Evolutionary conservation across 1,140 invertebrate genomes (phyloP).

Genomic region (Drosophila azteca): DNA sequence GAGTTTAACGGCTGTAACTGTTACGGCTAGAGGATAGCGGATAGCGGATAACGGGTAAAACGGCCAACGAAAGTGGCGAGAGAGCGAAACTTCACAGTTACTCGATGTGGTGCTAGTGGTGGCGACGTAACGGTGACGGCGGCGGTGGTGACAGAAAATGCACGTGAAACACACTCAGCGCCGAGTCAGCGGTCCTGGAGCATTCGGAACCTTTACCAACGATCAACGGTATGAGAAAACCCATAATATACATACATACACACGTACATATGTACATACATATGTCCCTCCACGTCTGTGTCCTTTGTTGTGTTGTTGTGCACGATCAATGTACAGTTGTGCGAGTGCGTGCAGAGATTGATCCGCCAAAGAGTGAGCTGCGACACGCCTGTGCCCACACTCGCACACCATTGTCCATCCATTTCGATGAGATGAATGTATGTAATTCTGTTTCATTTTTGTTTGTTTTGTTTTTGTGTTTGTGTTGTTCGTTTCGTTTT

Average conservation of each 20-base stretch:
- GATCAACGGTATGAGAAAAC: conserved; percentile 76
- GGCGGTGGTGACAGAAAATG: conserved; percentile 70
- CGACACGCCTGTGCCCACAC: neutral
- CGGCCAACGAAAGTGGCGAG: conserved; percentile 24
- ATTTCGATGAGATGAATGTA: conserved; percentile 41
- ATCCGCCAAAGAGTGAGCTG: too few species aligned
- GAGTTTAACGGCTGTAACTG: conserved; percentile 16
- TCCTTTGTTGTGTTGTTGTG: conserved; percentile 45
- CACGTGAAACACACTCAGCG: conserved; percentile 83
- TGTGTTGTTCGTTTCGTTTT: conserved; percentile 33
- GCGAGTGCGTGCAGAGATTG: too few species aligned
- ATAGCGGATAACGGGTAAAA: too few species aligned
- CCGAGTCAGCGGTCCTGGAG: conserved; percentile 83
- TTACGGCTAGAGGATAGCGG: too few species aligned
- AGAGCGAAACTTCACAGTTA: conserved; percentile 31
- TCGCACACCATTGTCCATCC: conserved; percentile 22
- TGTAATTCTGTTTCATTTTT: conserved; percentile 36
- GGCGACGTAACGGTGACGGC: conserved; percentile 45
- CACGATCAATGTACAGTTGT: conserved; percentile 47
- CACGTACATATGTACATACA: neutral
- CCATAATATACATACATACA: conserved; percentile 23
- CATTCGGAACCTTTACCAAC: conserved; percentile 82
- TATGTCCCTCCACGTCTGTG: conserved; percentile 28
- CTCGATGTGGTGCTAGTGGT: conserved; percentile 57
- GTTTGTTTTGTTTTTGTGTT: neutral